These are phyloP conservation scores for Drosophila mulleri DNA, from an alignment of 2,888 invertebrate species.

Conservation along the genomic window DNA sequence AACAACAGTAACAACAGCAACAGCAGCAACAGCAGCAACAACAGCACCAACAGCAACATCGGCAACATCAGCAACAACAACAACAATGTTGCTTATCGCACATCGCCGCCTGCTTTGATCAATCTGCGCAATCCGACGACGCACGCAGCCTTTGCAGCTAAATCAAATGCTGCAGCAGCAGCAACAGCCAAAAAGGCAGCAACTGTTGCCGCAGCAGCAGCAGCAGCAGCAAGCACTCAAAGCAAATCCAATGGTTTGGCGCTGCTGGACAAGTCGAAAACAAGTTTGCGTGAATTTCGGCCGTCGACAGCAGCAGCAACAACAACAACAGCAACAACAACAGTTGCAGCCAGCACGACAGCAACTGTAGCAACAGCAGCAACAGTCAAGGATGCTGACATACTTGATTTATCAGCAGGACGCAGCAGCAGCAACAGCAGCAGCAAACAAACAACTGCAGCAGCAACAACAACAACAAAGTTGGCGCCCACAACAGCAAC, in stretches of 20 bases:
- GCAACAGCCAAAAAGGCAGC: conserved; percentile 56
- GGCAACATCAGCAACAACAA: conserved; percentile 20
- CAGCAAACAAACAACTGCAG: conserved; percentile 47
- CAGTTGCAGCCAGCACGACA: conserved; percentile 27
- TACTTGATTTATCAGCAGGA: conserved; percentile 19
- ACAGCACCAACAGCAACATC: conserved; percentile 37
- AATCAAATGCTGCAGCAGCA: conserved; percentile 35
- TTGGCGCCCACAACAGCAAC: conserved; percentile 24
- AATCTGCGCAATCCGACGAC: conserved; percentile 76
- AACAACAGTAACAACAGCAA: conserved; percentile 40
- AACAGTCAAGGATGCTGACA: conserved; percentile 35
- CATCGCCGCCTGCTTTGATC: conserved; percentile 80
- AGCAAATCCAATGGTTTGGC: conserved; percentile 60
- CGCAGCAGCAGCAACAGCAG: conserved; percentile 28
- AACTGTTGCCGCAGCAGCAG: conserved; percentile 9
- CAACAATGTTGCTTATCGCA: conserved; percentile 64
- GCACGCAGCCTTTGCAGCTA: conserved; percentile 57
- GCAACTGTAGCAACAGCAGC: conserved; percentile 29
- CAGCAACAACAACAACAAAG: conserved; percentile 45
- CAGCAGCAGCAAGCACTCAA: conserved; percentile 20
- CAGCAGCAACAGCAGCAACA: not conserved
- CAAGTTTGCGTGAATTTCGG: conserved; percentile 82
- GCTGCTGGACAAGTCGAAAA: conserved; percentile 67
- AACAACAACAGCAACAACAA: conserved; percentile 20
- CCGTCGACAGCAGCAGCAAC: conserved; percentile 44